phyloP scores from a whole-genome alignment of 2,888 invertebrate species.

The Physocephala rufipes region DNA sequence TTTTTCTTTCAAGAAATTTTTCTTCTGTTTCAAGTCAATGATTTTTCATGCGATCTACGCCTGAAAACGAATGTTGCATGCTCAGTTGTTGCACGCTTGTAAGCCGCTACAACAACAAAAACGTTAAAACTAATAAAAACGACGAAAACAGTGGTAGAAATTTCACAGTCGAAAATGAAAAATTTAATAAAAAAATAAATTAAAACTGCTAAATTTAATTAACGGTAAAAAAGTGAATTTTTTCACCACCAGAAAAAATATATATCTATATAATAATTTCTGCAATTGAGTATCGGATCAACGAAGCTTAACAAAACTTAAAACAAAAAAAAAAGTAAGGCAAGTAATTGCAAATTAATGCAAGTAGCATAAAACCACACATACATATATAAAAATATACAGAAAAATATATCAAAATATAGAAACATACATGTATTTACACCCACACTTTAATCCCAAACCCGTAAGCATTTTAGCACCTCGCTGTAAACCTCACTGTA shows the following conservation, averaged over 20 bases:
- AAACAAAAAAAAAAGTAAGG: slow-evolving; percentile 33
- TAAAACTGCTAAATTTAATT: too few relatives aligned
- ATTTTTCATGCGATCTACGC: slow-evolving; percentile 18
- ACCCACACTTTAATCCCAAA: slow-evolving; percentile 16
- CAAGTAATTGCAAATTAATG: slow-evolving; percentile 37
- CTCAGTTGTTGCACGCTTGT: slow-evolving; percentile 57
- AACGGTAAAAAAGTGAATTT: slow-evolving; percentile 21
- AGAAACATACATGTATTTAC: not conserved
- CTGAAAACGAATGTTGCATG: slow-evolving; percentile 52
- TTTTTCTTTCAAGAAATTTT: too few relatives aligned
- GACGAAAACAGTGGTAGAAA: slow-evolving; percentile 41
- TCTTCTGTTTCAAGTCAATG: not conserved
- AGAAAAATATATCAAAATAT: not conserved
- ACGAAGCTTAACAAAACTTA: slow-evolving; percentile 53
- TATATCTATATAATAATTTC: too few relatives aligned
- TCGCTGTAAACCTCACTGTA: not conserved
- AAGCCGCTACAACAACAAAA: slow-evolving; percentile 46
- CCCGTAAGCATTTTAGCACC: not conserved
- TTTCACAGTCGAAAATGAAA: slow-evolving; percentile 43
- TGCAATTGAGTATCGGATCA: slow-evolving; percentile 46
- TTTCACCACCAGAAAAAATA: not conserved
- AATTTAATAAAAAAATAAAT: slow-evolving; percentile 46
- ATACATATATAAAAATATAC: slow-evolving; percentile 16
- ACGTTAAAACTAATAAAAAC: slow-evolving; percentile 33
- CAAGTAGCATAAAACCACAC: not conserved